Base-by-base conservation (phyloP, 2,888 invertebrate species). In the Sinelater perroti region DNA sequence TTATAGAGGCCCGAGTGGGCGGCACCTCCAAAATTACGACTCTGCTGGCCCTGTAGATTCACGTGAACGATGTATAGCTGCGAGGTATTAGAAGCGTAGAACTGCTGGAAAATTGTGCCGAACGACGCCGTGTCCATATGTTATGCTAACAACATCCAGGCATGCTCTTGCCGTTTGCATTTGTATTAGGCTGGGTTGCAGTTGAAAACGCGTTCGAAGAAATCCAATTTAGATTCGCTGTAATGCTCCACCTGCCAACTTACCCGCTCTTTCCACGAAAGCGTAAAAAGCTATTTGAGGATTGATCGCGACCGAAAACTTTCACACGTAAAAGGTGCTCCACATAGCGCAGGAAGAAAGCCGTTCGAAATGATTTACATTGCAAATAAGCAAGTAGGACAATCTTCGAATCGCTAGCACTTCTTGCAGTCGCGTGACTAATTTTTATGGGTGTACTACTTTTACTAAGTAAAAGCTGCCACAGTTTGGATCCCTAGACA, bases 1-100 rank as follows among this genome's bases (percentile, higher is more conserved):
- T 60, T 52, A 46, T 56, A 63, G 47, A 20, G 40, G 47, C 36
- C 11, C 35, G 53, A 24, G 63, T 63, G 50, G 63, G 63, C 49
- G 59, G 59, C 20, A 51, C 42, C 46, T 44, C 63, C 58, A 61
- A 59, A 60, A 61, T 54, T 38, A 40, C 40, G 28, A 30, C 28
- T 40, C 14, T 51, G 50, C 31, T 51, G 17, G 50, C 11, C 24
- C 24, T 40, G 40, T 5, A 24, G 24, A 3, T 38, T 40, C n/a
- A 21, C 21, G 20, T 24, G 14, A 14, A 40, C 26, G 8, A 21
- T 11, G 16, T 38, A 38, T 18, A 7, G 11, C 21, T 38, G 5
- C 21, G 2, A 13, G 17, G 20, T 7, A 38, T 38, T 38, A 38
- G 38, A 38, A 21, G 24, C 20, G 7, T 36, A 38, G 14, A 40